These are phyloP conservation scores for Ptilorrhoa leucosticta DNA, from an alignment of 2,113 vertebrate species.

Conservation along the genomic window DNA sequence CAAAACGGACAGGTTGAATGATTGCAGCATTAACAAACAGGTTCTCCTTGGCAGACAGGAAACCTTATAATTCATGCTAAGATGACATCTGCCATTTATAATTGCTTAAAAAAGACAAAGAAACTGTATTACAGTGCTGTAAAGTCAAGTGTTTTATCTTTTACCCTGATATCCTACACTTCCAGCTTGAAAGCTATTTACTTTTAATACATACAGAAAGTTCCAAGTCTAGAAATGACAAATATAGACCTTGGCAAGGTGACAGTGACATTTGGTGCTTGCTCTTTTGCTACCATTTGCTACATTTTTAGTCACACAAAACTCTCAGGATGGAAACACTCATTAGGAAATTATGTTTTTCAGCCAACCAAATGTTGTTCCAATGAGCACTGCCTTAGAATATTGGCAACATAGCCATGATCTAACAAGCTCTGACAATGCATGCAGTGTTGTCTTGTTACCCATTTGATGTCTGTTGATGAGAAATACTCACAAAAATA, in stretches of 20 bases:
- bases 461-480: background rate
- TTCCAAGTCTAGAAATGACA: background rate
- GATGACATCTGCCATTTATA: slow-evolving; percentile 44
- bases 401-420: background rate
- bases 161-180: background rate
- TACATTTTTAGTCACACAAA: slow-evolving; percentile 2
- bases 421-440: background rate
- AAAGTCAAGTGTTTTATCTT: background rate
- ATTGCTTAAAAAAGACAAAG: background rate
- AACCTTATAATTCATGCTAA: background rate
- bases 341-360: background rate
- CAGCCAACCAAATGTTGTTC: background rate
- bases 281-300: background rate
- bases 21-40: background rate
- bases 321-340: background rate
- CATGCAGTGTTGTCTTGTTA: background rate
- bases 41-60: background rate
- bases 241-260: slow-evolving; percentile 35
- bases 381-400: background rate
- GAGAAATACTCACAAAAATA: background rate
- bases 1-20: slow-evolving; percentile 23
- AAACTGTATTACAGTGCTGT: background rate
- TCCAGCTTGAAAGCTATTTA: background rate
- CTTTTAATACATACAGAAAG: background rate
- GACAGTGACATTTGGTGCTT: slow-evolving; percentile 7